Evolutionary conservation across 2,888 invertebrate species (phyloP).

Genomic region (Empis livida): DNA sequence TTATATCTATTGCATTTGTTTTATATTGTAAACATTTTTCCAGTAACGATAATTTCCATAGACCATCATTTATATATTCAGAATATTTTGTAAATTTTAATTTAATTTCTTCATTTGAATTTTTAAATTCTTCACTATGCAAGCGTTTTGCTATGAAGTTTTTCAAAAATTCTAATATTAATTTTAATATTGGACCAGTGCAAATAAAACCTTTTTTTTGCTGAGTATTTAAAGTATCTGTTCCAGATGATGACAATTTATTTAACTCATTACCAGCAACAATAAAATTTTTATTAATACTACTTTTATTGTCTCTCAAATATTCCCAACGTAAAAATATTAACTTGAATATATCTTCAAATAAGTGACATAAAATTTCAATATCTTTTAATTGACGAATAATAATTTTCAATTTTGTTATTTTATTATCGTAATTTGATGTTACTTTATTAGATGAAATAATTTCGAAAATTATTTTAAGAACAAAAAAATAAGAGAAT

Average conservation of each 20-base stretch:
- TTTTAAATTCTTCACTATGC: conserved; percentile 28
- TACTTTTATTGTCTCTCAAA: conserved; percentile 10
- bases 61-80: conserved; percentile 26
- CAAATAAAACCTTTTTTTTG: conserved; percentile 26
- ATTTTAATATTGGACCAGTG: conserved; percentile 18
- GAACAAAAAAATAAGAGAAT: conserved; percentile 23
- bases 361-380: conserved; percentile 21
- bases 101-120: conserved; percentile 20
- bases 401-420: conserved; percentile 21
- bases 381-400: conserved; percentile 26
- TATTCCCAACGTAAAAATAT: conserved; percentile 32
- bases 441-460: conserved; percentile 18
- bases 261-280: neutral
- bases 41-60: conserved; percentile 30
- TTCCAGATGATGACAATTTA: conserved; percentile 7
- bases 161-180: conserved; percentile 25
- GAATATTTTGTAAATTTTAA: conserved; percentile 23
- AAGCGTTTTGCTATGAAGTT: conserved; percentile 27
- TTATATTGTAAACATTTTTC: conserved; percentile 23
- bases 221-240: conserved; percentile 8
- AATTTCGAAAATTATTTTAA: conserved; percentile 23
- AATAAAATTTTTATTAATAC: neutral
- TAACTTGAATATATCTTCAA: conserved; percentile 28
- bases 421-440: conserved; percentile 14
- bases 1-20: conserved; percentile 15